A percentile compares a stretch with the other conserved stretches of the same genome.
These are phyloP conservation scores for Cyrtodaria siliqua DNA, from an alignment of 2,888 invertebrate genomes.

Conservation along the genomic window DNA sequence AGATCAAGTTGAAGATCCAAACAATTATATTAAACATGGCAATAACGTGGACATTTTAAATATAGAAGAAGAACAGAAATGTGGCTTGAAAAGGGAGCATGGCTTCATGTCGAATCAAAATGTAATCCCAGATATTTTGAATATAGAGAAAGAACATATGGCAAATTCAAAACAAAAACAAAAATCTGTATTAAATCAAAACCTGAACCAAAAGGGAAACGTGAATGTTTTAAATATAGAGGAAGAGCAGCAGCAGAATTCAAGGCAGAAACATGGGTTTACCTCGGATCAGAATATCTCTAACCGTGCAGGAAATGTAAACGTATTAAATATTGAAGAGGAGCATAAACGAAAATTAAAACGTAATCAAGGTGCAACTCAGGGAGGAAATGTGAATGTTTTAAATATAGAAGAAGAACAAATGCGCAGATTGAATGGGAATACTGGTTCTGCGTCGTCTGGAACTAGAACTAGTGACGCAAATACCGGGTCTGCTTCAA, in stretches of 20 bases:
- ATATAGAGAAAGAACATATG: not conserved
- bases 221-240: slow-evolving; percentile 56
- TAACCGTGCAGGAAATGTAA: slow-evolving; percentile 6
- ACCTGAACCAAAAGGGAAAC: slow-evolving; percentile 14
- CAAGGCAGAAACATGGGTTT: not conserved
- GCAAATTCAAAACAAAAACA: too few species aligned
- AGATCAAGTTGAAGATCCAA: slow-evolving; percentile 25
- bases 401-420: slow-evolving; percentile 18
- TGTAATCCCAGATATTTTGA: not conserved
- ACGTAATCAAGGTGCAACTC: not conserved
- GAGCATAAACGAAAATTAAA: slow-evolving; percentile 6
- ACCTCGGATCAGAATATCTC: not conserved
- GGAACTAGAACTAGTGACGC: slow-evolving; percentile 9
- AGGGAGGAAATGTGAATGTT: slow-evolving; percentile 5
- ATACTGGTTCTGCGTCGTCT: not conserved
- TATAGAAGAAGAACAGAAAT: slow-evolving; percentile 34
- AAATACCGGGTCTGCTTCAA: slow-evolving; percentile 25
- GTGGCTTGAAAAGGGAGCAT: not conserved
- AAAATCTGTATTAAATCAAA: not conserved
- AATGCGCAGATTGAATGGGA: slow-evolving; percentile 5
- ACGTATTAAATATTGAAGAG: slow-evolving; percentile 25
- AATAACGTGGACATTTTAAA: slow-evolving; percentile 41
- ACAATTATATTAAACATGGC: not conserved
- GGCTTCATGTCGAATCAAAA: not conserved
- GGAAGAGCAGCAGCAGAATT: slow-evolving; percentile 37